Conservation (phyloP, 2,113 vertebrate species). For the Abramis brama region DNA sequence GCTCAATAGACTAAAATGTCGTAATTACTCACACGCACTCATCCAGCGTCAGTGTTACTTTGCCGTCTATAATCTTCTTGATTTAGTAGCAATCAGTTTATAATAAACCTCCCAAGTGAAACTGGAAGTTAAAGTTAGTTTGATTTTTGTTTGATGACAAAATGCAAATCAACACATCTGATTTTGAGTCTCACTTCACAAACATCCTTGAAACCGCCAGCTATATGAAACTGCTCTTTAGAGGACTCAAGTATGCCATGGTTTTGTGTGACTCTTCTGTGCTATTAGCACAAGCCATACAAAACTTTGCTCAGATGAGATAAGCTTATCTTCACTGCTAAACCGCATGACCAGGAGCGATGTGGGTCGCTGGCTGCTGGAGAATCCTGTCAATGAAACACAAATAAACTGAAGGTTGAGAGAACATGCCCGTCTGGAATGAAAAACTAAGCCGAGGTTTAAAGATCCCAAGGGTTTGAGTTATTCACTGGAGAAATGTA, state of each 20-base stretch:
- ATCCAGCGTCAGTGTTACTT: neutral
- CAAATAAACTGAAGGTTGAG: neutral
- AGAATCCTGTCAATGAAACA: slow-evolving; percentile 14
- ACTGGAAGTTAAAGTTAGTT: neutral
- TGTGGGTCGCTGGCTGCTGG: neutral
- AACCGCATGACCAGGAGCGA: neutral
- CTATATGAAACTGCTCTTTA: neutral
- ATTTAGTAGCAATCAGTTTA: slow-evolving; percentile 4
- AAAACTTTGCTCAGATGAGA: slow-evolving; percentile 6
- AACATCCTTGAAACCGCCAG: neutral
- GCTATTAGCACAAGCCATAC: neutral
- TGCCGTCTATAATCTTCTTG: neutral
- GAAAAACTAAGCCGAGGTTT: neutral
- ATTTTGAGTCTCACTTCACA: neutral
- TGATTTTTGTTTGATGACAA: neutral
- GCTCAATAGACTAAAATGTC: neutral
- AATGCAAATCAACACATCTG: neutral
- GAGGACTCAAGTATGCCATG: neutral
- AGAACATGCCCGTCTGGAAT: neutral
- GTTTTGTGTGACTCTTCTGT: neutral
- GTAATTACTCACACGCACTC: neutral
- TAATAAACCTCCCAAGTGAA: neutral
- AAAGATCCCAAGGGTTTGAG: neutral
- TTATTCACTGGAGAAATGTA: neutral
- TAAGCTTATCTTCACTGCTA: slow-evolving; percentile 33